These are phyloP conservation scores for Sinella curviseta DNA, from an alignment of 1,140 invertebrate genomes.

Conservation along the genomic window DNA sequence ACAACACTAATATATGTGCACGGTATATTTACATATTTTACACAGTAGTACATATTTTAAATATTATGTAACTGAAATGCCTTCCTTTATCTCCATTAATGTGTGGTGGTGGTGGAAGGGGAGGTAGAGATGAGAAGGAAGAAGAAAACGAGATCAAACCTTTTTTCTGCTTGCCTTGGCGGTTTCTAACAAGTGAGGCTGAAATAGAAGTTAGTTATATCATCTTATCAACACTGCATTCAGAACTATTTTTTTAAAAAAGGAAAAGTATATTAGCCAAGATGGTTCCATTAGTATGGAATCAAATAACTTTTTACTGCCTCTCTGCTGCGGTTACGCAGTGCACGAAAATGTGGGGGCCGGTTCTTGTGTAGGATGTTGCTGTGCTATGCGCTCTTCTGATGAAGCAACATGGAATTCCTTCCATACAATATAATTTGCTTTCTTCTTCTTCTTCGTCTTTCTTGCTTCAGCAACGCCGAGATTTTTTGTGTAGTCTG, in stretches of 20 bases:
- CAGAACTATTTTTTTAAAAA: no score
- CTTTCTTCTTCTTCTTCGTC: neutral
- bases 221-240: neutral
- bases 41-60: no score
- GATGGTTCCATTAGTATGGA: neutral
- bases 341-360: neutral
- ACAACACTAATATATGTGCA: no score
- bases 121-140: neutral
- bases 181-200: neutral
- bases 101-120: neutral
- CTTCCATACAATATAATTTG: no score
- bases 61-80: no score
- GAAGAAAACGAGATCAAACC: neutral
- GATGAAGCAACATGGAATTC: neutral
- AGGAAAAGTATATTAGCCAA: neutral
- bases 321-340: conserved; percentile 7
- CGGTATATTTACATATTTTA: no score
- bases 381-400: no score
- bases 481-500: neutral
- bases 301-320: conserved; percentile 9
- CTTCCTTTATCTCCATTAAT: no score
- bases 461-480: no score
- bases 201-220: neutral
- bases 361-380: neutral
- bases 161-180: neutral